Conservation (phyloP, 2,113 vertebrate genomes). For the Nansenia antarctica region DNA sequence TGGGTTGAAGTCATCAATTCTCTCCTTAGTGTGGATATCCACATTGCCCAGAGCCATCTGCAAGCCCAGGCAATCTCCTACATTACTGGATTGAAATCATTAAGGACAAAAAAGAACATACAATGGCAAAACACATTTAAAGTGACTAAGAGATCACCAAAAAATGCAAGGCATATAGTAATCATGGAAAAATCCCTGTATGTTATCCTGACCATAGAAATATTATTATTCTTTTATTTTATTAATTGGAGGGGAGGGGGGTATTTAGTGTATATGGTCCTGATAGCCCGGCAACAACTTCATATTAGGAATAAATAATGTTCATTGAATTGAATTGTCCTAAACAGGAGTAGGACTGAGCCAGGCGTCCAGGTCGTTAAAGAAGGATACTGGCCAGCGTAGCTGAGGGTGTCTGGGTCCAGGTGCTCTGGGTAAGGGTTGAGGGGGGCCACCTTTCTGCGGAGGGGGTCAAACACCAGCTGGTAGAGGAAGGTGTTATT, state of each 20-base stretch:
- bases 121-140: too few relatives aligned
- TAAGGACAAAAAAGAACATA: slow-evolving; percentile 74
- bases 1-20: slow-evolving; percentile 86
- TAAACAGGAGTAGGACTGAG: not conserved
- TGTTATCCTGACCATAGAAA: too few relatives aligned
- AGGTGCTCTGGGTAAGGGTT: slow-evolving; percentile 85
- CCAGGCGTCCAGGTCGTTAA: slow-evolving; percentile 33
- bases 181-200: too few relatives aligned
- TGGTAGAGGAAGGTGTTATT: slow-evolving; percentile 98
- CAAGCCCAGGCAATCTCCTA: slow-evolving; percentile 83
- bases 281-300: too few relatives aligned
- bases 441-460: slow-evolving; percentile 86
- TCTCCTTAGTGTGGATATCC: slow-evolving; percentile 85
- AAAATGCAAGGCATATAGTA: too few relatives aligned
- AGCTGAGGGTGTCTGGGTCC: slow-evolving; percentile 80
- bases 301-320: too few relatives aligned
- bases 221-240: too few relatives aligned
- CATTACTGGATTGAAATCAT: slow-evolving; percentile 72
- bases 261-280: too few relatives aligned
- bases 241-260: too few relatives aligned
- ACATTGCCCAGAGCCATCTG: slow-evolving; percentile 94
- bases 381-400: slow-evolving; percentile 98
- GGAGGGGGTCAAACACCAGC: slow-evolving; percentile 90
- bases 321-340: too few relatives aligned
- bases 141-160: too few relatives aligned